Evolutionary conservation across 2,888 invertebrate genomes (phyloP), one percentile per base, ranked within the genome.

Genomic region (Pardosa pseudoannulata): DNA sequence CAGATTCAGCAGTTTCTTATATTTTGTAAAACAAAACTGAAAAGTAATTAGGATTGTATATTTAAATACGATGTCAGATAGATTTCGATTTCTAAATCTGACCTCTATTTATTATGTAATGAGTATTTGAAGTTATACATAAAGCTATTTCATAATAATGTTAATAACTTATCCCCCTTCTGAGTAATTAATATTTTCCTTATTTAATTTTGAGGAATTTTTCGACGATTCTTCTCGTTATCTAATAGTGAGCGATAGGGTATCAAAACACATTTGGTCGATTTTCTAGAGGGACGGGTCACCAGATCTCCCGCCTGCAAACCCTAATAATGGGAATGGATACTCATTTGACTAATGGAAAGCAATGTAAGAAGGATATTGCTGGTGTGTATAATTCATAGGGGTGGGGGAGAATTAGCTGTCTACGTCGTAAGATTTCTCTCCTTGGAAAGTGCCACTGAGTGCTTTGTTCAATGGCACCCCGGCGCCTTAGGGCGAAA

Each of bases 311-410:
- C 41, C 41, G 41, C 16, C 13, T 9, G 41, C 16, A n/a, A 46
- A 46, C 23, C 56, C 56, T 23, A 23, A 23, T 56, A 23, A 23
- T 56, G 23, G 11, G 23, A 56, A 56, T 56, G 23, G 6, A 23
- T 19, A 23, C 23, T 56, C 56, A 56, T 56, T 56, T 56, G 23
- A 56, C 56, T 56, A 56, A 56, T 56, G 56, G 56, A 56, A 19
- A 56, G 23, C 56, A 56, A 23, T 56, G 19, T 23, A 23, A 46
- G 41, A 46, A 23, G 56, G 56, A 6, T 56, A 56, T 56, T 56
- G 23, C 56, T 16, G n/a, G 19, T 56, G 56, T 56, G 36, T 56
- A 56, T 56, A 23, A 56, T 23, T 23, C 56, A 23, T 56, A 23
- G 56, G 3, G 23, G 41, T 46, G 41, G 56, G 56, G 56, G 56